Base-by-base conservation (phyloP, 1,140 invertebrate species). In the Hyposmocoma kahamanoa region DNA sequence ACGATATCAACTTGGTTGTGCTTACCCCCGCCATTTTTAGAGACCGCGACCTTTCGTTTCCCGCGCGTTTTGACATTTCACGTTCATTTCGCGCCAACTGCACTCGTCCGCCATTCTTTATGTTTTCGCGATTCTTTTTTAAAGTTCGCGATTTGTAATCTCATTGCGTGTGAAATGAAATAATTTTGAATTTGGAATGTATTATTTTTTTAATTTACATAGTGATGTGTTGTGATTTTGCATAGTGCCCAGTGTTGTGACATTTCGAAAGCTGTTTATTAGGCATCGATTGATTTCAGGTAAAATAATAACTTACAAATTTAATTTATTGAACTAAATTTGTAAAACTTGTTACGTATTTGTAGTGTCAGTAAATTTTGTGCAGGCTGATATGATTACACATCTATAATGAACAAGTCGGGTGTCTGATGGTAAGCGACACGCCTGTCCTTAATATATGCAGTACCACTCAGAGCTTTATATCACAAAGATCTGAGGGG, bases 51-150 rank as follows among this genome's bases (percentile, higher is more conserved):
- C 65, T 68, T 62, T 59, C 57, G 11, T 53, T 57, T 50, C 48
- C 5, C 11, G n/a, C n/a, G n/a, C n/a, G n/a, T n/a, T n/a, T n/a
- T n/a, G 64, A 72, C 72, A 74, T 67, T 74, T 65, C 71, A 65
- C 63, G 49, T 53, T 43, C 56, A 59, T 75, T 74, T 72, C 56
- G 71, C 72, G 66, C 63, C 54, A 67, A 72, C 53, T 55, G 11
- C 24, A 22, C 1, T 15, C 38, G 38, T 4, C 47, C 44, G 39
- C 48, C 48, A 41, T 20, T 22, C 22, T 19, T 32, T 20, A 17
- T 17, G 18, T 17, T 6, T 36, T 15, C 32, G 32, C 32, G 6
- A 36, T 36, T 36, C 24, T 26, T 6, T 11, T 26, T 26, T 26
- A 6, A 26, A 26, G 5, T 26, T 26, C 24, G 24, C 11, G 24